Evolutionary conservation across 2,888 invertebrate genomes (phyloP), one percentile per base, ranked within the genome.

Genomic region (Nudaria mundana): DNA sequence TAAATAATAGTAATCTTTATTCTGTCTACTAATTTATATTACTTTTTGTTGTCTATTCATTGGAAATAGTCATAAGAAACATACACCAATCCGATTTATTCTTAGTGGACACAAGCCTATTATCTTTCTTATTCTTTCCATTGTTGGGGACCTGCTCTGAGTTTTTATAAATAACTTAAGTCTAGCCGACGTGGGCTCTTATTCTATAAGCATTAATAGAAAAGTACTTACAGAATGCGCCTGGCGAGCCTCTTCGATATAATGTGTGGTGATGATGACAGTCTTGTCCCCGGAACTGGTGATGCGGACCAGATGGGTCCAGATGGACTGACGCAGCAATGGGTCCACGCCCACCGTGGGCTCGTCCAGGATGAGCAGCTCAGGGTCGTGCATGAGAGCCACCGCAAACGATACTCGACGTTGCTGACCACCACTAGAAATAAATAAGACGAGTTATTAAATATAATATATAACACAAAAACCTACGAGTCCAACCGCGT

Each of bases 311-410:
- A 98, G 89, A 75, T 98, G 97, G 65, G 95, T 96, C 98, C 98
- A 98, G 76, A 98, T 98, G 78, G 96, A 96, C 86, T 96, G 95
- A 12, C 97, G 90, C 34, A 98, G 91, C 52, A 96, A 89, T 0
- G 97, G 97, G 90, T 97, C 97, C 39, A 97, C 97, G 3, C 97
- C 97, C 30, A 97, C 97, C 0, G 97, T 97, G 0, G 97, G 97
- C 80, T 97, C 97, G 75, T 97, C 97, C 47, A 97, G 90, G 78
- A 97, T 97, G 47, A 97, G 88, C 29, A 97, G 90, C 77, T 97
- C 96, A 0, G 97, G 97, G 81, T 97, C 96, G 74, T 97, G 97
- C 92, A 97, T 94, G 12, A 97, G 90, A 0, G 97, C 97, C 22
- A 97, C 96, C 1, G 97, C 96, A 78, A 97, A 96, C 0, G 97